phyloP scores from a whole-genome alignment of 2,113 vertebrate species.

The Pyxicephalus adspersus region DNA sequence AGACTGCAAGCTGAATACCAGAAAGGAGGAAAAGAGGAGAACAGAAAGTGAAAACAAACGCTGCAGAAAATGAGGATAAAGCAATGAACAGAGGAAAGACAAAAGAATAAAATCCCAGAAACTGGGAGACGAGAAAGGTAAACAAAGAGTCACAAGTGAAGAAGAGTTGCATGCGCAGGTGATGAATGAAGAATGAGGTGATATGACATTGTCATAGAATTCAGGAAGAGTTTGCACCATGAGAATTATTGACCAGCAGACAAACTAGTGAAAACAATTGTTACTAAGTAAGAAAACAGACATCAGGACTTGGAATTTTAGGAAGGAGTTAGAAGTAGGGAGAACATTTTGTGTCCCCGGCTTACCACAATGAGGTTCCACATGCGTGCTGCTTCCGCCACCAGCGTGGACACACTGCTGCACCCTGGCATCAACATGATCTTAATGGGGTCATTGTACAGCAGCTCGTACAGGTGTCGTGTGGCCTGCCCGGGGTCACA shows the following conservation, averaged over 20 bases:
- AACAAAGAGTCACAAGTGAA: no score
- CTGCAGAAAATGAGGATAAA: no score
- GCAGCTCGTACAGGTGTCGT: constrained; percentile 90
- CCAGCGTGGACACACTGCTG: constrained; percentile 90
- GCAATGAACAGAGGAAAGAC: no score
- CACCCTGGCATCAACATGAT: constrained; percentile 94
- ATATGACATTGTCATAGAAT: no score
- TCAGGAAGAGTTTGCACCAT: background rate
- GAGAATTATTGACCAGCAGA: background rate
- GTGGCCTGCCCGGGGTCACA: constrained; percentile 93
- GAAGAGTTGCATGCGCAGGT: no score
- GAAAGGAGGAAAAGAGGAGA: background rate
- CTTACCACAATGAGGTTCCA: constrained; percentile 97
- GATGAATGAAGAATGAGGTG: no score
- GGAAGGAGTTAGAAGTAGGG: background rate
- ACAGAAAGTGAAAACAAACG: no score
- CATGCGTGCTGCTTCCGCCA: constrained; percentile 93
- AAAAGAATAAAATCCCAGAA: no score
- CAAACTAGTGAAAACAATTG: background rate
- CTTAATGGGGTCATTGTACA: constrained; percentile 96
- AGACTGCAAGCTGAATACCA: background rate
- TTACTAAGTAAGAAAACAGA: no score
- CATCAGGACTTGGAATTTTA: no score
- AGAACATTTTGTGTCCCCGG: background rate
- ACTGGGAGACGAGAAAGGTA: no score